A percentile compares a stretch with the other conserved stretches of the same genome.
Evolutionary conservation across 2,888 invertebrate genomes (phyloP).

Genomic region (Spodoptera picta): DNA sequence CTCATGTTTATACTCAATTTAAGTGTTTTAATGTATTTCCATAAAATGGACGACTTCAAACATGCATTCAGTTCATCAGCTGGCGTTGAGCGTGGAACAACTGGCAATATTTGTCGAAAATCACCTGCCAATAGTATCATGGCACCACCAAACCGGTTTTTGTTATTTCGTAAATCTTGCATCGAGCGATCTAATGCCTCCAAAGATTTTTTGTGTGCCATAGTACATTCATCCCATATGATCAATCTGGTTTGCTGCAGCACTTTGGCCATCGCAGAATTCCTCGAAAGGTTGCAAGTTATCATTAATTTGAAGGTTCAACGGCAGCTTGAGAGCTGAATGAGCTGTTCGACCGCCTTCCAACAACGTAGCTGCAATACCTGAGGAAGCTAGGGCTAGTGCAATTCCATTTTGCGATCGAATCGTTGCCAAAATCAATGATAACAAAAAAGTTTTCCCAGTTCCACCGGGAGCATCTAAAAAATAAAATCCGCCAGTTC

Average conservation of each 20-base stretch:
- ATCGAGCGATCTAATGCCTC: constrained; percentile 7
- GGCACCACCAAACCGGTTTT: constrained; percentile 58
- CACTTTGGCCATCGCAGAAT: constrained; percentile 13
- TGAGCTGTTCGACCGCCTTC: too few relatives aligned
- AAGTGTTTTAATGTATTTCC: constrained; percentile 7
- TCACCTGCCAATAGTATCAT: constrained; percentile 54
- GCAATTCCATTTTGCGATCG: not conserved
- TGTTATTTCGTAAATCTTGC: constrained; percentile 18
- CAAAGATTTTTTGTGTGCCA: too few relatives aligned
- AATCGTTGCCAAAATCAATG: constrained; percentile 3
- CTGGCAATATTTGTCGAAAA: not conserved
- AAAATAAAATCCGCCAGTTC: constrained; percentile 36
- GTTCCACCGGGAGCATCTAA: constrained; percentile 42
- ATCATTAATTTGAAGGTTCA: constrained; percentile 2
- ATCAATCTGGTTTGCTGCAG: constrained; percentile 13
- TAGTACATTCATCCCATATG: constrained; percentile 6
- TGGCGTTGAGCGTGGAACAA: not conserved
- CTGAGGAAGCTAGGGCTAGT: too few relatives aligned
- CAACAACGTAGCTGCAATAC: too few relatives aligned
- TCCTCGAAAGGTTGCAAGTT: constrained; percentile 10
- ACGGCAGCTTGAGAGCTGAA: not conserved
- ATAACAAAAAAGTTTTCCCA: constrained; percentile 9
- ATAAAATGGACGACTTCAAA: constrained; percentile 1
- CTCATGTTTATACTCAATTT: constrained; percentile 8
- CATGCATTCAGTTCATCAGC: not conserved